Evolutionary conservation across 2,797 vertebrate species (phyloP), one percentile per base, ranked within the genome.

Genomic region (Sus cebifrons): DNA sequence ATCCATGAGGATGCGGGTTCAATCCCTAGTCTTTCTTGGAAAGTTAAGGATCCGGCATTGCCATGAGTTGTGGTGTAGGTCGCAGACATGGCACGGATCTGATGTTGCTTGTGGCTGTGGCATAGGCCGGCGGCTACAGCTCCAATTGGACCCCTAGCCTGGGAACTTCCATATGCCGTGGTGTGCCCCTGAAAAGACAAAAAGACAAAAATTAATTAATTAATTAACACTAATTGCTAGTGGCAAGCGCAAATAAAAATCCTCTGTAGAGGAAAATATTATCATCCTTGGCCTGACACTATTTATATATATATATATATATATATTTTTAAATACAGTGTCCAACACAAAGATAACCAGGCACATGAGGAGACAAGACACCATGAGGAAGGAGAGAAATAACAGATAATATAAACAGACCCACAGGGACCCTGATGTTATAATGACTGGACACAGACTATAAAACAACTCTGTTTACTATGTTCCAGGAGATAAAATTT

Each of bases 331-430:
- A 62, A 89, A 85, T 49, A 73, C n/a, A 71, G 20, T 92, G 36
- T 40, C 21, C 21, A 60, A 9, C 60, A 68, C 29, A 87, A 94
- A 92, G 40, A 84, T 83, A 56, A 87, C 56, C 52, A 87, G 52
- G 68, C 3, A 78, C 32, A 79, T 54, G 32, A 70, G 10, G 16
- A 70, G 40, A 92, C 11, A 83, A 89, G 68, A 40, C 27, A 89
- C n/a, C 67, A 85, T 54, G 49, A 86, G 18, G 67, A 83, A 70
- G 21, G 12, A 92, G 64, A 65, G 68, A 89, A 75, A 77, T 40
- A 84, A 89, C 27, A 89, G 62, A 32, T 36, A 82, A 83, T 52
- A 89, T 74, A 95, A 96, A 68, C 17, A 89, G 82, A 65, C 9
- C 56, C 86, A 81, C 25, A 56, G 58, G 44, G 40, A 70, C 70